phyloP scores from a whole-genome alignment of 2,113 vertebrate species.

The Raja brachyura region DNA sequence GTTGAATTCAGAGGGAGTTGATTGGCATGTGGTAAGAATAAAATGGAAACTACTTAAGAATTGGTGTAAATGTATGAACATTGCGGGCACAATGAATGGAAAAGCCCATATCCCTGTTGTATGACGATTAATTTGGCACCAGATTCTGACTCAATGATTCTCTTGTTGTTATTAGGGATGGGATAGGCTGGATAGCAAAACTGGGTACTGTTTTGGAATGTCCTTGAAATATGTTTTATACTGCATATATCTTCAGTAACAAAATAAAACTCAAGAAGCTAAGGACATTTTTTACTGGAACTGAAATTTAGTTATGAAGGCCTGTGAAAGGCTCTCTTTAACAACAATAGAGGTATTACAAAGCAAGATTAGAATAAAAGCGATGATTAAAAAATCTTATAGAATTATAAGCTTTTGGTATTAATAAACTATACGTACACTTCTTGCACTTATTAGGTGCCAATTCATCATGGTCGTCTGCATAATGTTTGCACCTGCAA shows the following conservation, averaged over 20 bases:
- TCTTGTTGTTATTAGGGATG: background rate
- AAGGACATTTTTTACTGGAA: background rate
- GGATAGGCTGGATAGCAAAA: background rate
- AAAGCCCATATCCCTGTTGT: no score
- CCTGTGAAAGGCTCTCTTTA: background rate
- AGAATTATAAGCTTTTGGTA: background rate
- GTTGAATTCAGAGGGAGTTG: no score
- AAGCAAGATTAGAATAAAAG: background rate
- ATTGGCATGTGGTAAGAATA: no score
- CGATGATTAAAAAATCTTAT: background rate
- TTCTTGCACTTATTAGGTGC: constrained; percentile 58
- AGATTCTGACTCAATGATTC: background rate
- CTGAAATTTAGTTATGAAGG: background rate
- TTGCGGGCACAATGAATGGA: no score
- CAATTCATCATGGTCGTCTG: constrained; percentile 65
- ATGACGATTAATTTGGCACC: background rate
- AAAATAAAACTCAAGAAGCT: background rate
- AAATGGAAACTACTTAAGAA: no score
- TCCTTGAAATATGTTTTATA: no score
- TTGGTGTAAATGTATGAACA: no score
- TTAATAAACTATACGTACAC: constrained; percentile 61
- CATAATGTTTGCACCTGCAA: constrained; percentile 78
- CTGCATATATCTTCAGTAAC: no score
- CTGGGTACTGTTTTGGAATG: no score
- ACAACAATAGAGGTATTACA: background rate